phyloP scores from a whole-genome alignment of 2,113 vertebrate species.

The Dendropsophus ebraccatus region DNA sequence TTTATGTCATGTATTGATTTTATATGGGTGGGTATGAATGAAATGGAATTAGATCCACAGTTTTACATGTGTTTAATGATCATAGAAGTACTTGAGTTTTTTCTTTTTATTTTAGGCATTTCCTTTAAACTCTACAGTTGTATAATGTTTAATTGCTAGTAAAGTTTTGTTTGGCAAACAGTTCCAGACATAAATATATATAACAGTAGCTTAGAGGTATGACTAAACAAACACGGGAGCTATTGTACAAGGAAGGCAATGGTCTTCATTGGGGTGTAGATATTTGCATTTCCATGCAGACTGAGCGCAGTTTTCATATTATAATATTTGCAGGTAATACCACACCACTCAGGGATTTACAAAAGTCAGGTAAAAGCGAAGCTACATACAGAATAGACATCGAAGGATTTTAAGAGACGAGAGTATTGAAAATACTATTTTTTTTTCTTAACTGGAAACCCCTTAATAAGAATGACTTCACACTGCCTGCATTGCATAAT shows the following conservation, averaged over 20 bases:
- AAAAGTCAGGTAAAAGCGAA: neutral
- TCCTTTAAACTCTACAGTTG: neutral
- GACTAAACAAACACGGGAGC: neutral
- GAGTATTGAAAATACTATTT: too few relatives aligned
- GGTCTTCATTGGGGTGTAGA: neutral
- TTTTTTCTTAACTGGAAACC: too few relatives aligned
- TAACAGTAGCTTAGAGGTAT: neutral
- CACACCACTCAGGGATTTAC: neutral
- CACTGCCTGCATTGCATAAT: too few relatives aligned
- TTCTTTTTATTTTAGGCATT: neutral
- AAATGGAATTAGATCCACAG: neutral
- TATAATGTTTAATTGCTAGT: neutral
- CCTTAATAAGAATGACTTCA: too few relatives aligned
- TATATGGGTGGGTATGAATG: neutral
- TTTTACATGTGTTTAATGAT: too few relatives aligned
- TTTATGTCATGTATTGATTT: neutral
- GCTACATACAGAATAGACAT: neutral
- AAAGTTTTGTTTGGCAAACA: slow-evolving; percentile 23
- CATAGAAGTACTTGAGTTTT: neutral
- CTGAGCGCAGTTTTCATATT: neutral
- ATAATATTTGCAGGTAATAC: neutral
- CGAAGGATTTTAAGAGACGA: too few relatives aligned
- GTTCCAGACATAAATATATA: slow-evolving; percentile 12
- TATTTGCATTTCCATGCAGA: slow-evolving; percentile 15
- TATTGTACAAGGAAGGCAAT: neutral